Percentiles rank a stretch among this genome's conserved stretches.
phyloP scores from a whole-genome alignment of 2,113 vertebrate genomes.

The Petaurus breviceps region DNA sequence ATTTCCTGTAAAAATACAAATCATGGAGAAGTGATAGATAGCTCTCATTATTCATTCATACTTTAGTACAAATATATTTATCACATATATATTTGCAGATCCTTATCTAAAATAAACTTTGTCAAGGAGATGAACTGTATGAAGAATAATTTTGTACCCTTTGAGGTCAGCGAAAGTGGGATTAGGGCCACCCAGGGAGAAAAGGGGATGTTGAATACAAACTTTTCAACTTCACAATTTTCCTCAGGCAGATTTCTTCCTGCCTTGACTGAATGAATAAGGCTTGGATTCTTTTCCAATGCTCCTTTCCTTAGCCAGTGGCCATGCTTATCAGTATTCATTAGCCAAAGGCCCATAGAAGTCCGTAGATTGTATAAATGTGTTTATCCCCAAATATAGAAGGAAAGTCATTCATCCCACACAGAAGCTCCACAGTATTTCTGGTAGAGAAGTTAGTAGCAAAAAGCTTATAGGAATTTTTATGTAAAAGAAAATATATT shows the following conservation, averaged over 20 bases:
- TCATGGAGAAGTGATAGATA: not conserved
- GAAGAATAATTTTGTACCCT: not conserved
- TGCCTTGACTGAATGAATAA: not conserved
- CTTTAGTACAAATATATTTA: not conserved
- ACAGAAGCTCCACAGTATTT: not conserved
- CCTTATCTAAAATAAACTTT: not conserved
- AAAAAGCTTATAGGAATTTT: not conserved
- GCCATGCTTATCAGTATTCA: not conserved
- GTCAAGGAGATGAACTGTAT: not conserved
- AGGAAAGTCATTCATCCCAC: not conserved
- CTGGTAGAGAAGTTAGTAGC: not conserved
- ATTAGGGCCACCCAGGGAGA: not conserved
- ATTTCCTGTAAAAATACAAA: not conserved
- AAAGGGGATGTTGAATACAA: not conserved
- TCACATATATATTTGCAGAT: not conserved
- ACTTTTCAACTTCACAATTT: not conserved
- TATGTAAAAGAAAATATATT: not conserved
- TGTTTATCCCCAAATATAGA: constrained; percentile 16
- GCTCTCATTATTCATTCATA: constrained; percentile 1
- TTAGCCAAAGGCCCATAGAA: not conserved
- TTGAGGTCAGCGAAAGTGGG: not conserved
- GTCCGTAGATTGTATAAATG: not conserved
- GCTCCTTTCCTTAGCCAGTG: not conserved
- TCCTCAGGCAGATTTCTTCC: not conserved
- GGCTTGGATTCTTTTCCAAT: not conserved